Evolutionary conservation across 2,888 invertebrate species (phyloP), one percentile per base, ranked within the genome.

Genomic region (Lymantria dispar): DNA sequence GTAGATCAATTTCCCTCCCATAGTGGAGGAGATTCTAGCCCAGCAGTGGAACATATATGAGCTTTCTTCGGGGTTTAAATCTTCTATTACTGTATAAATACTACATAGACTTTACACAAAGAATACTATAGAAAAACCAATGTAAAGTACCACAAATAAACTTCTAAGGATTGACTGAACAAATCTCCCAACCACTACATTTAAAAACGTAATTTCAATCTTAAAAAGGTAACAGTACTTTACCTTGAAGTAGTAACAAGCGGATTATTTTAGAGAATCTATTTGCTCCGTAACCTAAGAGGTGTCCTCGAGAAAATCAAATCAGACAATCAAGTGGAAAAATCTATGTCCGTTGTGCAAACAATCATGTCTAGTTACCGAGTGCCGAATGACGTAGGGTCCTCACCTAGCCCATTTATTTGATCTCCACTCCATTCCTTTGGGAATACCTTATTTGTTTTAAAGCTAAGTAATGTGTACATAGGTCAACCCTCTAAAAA

Each of bases 251-350:
- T 45, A 48, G 54, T 47, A 37, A 54, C 67, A 69, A 70, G 65
- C 63, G 64, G 67, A 74, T 75, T 72, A 74, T 72, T 73, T 74
- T 51, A 66, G 61, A 66, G 67, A 63, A 66, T 74, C 69, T 78
- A 74, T 80, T 81, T 82, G 73, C 70, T 55, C 64, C 54, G 70
- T 66, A 76, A 78, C 78, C 76, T 71, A 76, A 80, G 81, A 76
- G 75, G 72, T 71, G 67, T 66, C 77, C 80, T 81, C 74, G 75
- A 82, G 83, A 81, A 89, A 91, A 90, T 90, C 87, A 87, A 88
- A 91, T 90, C 90, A 85, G 89, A 91, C 88, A 90, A 91, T 90
- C 90, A 91, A 89, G 88, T 90, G 87, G 89, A 91, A 90, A 91
- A 91, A 89, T 90, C 89, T 82, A 82, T 86, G 89, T 88, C 79